Evolutionary conservation across 2,888 invertebrate genomes (phyloP).

Genomic region (Netelia virgata): DNA sequence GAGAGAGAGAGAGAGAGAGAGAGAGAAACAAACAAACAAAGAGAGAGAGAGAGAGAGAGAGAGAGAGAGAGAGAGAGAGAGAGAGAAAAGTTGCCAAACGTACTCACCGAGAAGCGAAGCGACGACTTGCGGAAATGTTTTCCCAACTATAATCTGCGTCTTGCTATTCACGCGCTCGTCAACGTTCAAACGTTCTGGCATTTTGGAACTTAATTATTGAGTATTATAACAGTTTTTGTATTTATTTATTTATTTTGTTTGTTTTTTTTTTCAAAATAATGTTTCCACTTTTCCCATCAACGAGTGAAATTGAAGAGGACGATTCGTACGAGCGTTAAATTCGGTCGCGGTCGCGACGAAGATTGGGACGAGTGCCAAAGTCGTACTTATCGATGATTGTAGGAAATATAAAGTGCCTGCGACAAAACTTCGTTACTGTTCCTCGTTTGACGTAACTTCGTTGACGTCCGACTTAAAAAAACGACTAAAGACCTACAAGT

Average conservation of each 20-base stretch:
- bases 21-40: neutral
- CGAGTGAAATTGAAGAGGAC: too few species aligned
- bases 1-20: neutral
- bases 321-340: too few species aligned
- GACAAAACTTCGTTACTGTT: conserved; percentile 1
- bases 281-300: too few species aligned
- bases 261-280: too few species aligned
- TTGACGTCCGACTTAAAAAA: neutral
- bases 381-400: conserved; percentile 8
- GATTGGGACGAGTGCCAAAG: neutral
- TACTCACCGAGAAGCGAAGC: conserved; percentile 79
- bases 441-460: neutral
- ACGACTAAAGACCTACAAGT: neutral
- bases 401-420: neutral
- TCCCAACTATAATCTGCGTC: conserved; percentile 9
- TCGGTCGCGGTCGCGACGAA: too few species aligned
- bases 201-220: conserved; percentile 32
- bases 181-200: conserved; percentile 71
- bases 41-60: neutral
- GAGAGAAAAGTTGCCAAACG: neutral
- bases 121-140: conserved; percentile 77
- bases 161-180: conserved; percentile 70
- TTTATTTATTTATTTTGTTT: too few species aligned
- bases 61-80: neutral
- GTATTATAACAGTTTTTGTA: neutral